Evolutionary conservation across 2,113 vertebrate genomes (phyloP).

Genomic region (Etheostoma spectabile): DNA sequence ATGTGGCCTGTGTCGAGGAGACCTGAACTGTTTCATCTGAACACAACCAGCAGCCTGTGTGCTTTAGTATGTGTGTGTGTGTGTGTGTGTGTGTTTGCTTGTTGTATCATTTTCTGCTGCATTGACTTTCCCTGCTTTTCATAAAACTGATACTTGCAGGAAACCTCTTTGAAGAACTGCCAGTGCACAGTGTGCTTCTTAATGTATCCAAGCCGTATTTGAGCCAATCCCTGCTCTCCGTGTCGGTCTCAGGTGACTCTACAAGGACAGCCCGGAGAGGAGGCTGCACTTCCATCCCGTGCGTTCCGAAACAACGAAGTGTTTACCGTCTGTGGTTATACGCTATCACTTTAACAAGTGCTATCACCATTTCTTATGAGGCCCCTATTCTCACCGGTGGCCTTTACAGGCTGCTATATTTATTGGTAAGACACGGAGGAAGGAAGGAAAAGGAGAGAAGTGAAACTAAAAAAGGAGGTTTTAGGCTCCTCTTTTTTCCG

Average conservation of each 20-base stretch:
- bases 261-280: slow-evolving; percentile 51
- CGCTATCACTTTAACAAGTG: slow-evolving; percentile 46
- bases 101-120: slow-evolving; percentile 30
- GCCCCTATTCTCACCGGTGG: slow-evolving; percentile 25
- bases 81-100: background rate
- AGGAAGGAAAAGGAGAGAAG: slow-evolving; percentile 15
- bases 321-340: slow-evolving; percentile 30
- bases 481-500: background rate
- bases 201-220: slow-evolving; percentile 32
- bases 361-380: slow-evolving; percentile 54
- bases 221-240: slow-evolving; percentile 10
- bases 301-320: slow-evolving; percentile 48
- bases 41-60: slow-evolving; percentile 15
- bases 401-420: slow-evolving; percentile 58
- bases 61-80: background rate
- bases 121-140: slow-evolving; percentile 19
- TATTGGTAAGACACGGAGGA: slow-evolving; percentile 35
- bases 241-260: slow-evolving; percentile 60
- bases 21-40: slow-evolving; percentile 36
- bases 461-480: slow-evolving; percentile 35
- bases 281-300: slow-evolving; percentile 43
- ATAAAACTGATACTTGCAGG: slow-evolving; percentile 12
- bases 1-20: slow-evolving; percentile 46
- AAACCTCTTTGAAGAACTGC: slow-evolving; percentile 19
- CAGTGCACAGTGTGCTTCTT: slow-evolving; percentile 5